A percentile compares a stretch with the other conserved stretches of the same genome.
Conservation (phyloP, 2,113 vertebrate species). For the Vimba vimba region DNA sequence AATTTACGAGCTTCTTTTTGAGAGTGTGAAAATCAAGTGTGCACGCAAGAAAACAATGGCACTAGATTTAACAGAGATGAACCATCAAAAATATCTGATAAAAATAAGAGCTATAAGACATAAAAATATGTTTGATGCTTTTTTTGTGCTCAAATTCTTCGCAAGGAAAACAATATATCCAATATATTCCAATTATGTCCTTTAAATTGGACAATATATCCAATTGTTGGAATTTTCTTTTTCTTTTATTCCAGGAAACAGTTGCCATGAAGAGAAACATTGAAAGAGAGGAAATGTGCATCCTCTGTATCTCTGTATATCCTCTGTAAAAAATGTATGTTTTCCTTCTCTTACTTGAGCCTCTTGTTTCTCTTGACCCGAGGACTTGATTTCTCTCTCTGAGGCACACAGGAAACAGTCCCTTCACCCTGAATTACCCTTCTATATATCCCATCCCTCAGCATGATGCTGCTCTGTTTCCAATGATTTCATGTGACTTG, state of each 20-base stretch:
- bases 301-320: conserved; percentile 62
- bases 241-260: not conserved
- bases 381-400: conserved; percentile 39
- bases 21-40: conserved; percentile 4
- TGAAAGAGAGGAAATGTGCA: conserved; percentile 62
- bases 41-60: conserved; percentile 30
- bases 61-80: not conserved
- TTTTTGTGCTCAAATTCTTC: not conserved
- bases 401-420: conserved; percentile 34
- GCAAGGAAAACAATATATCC: not conserved
- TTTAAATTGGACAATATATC: not conserved
- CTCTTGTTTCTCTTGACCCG: conserved; percentile 48
- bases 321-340: conserved; percentile 57
- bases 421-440: conserved; percentile 4
- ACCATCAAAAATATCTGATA: conserved; percentile 25
- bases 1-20: conserved; percentile 24
- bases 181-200: no score
- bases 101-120: not conserved
- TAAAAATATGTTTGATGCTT: not conserved
- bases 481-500: conserved; percentile 11
- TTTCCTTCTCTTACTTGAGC: conserved; percentile 30
- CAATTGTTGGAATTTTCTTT: not conserved
- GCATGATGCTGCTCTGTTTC: not conserved
- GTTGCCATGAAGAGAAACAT: not conserved
- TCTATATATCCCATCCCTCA: conserved; percentile 27